Conservation (phyloP, 92 coral and sea anemone species). For the Paragorgia papillata region DNA sequence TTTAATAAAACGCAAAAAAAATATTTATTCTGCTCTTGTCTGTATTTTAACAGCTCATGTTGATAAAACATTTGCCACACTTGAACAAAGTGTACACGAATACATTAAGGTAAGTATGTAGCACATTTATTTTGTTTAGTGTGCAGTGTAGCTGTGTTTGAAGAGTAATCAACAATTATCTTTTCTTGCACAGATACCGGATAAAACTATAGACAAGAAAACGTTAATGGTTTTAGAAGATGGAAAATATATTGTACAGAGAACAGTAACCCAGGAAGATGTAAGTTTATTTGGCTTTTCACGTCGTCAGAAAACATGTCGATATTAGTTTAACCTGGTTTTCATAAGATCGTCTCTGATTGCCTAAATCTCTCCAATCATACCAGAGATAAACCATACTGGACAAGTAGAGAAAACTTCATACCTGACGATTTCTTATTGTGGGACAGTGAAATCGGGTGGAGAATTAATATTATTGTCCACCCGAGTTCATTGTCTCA, state of each 20-base stretch:
- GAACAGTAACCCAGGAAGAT: constrained; percentile 81
- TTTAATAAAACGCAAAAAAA: not conserved
- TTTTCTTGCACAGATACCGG: constrained; percentile 68
- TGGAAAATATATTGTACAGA: constrained; percentile 68
- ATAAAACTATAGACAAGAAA: constrained; percentile 82
- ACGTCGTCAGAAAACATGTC: too few relatives aligned
- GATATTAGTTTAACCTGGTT: too few relatives aligned
- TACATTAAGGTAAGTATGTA: constrained; percentile 75
- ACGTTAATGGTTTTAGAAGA: constrained; percentile 72
- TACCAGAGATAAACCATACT: too few relatives aligned
- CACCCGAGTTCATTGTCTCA: too few relatives aligned
- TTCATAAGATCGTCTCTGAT: too few relatives aligned
- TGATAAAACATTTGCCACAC: constrained; percentile 72
- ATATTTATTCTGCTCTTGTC: not conserved
- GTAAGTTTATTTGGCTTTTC: constrained; percentile 62
- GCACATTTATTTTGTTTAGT: not conserved
- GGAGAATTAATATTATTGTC: too few relatives aligned
- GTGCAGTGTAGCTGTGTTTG: too few relatives aligned
- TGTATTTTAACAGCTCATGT: constrained; percentile 68
- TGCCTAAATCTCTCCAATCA: too few relatives aligned
- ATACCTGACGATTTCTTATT: too few relatives aligned
- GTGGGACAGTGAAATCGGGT: too few relatives aligned
- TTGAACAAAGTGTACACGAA: constrained; percentile 92
- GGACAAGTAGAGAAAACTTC: too few relatives aligned
- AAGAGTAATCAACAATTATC: not conserved